Conservation (phyloP, 2,113 vertebrate genomes). For the Scomber colias region DNA sequence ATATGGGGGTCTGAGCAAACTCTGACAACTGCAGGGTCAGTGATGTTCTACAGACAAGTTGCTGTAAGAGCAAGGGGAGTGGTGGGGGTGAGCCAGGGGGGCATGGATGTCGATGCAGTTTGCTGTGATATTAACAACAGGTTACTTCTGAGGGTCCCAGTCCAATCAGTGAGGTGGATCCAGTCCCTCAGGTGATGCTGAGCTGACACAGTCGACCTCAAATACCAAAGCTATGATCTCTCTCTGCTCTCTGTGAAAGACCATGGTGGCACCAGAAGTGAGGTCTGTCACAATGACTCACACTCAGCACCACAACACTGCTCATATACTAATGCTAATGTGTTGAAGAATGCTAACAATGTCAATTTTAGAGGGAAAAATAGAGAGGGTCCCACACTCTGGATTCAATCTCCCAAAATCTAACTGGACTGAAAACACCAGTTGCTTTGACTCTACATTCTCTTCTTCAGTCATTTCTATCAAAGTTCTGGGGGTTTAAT, state of each 20-base stretch:
- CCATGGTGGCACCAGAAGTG: neutral
- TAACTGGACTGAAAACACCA: too few species aligned
- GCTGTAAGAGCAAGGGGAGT: conserved; percentile 6
- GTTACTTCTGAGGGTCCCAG: conserved; percentile 51
- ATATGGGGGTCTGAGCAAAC: conserved; percentile 45
- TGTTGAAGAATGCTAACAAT: neutral
- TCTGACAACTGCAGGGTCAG: conserved; percentile 50
- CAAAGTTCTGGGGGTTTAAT: too few species aligned
- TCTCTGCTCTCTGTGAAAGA: conserved; percentile 16
- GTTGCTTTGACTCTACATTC: too few species aligned
- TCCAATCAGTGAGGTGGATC: conserved; percentile 58
- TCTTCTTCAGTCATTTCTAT: too few species aligned
- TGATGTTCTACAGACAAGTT: conserved; percentile 72
- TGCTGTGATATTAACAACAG: conserved; percentile 68
- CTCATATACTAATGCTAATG: neutral
- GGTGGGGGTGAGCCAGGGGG: neutral
- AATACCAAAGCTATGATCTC: neutral
- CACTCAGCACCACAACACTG: neutral
- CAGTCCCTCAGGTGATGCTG: conserved; percentile 22
- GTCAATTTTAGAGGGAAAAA: neutral
- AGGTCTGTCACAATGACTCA: neutral
- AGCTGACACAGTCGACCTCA: conserved; percentile 25
- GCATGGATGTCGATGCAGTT: conserved; percentile 50
- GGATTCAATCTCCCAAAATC: too few species aligned
- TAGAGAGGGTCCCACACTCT: too few species aligned